Evolutionary conservation across 2,888 invertebrate genomes (phyloP).

Genomic region (Argyresthia albistria): DNA sequence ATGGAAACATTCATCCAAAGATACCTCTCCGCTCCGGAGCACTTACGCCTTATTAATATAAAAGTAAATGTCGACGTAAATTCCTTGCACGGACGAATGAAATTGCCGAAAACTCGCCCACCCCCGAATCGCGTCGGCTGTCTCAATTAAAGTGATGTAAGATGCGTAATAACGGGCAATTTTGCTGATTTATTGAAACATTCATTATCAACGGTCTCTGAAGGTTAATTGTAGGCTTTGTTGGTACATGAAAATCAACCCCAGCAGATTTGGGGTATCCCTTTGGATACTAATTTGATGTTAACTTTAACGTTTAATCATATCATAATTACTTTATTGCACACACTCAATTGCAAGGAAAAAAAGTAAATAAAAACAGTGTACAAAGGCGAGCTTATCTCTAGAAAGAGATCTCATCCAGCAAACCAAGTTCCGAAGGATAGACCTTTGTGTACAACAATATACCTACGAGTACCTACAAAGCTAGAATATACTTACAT

Average conservation of each 20-base stretch:
- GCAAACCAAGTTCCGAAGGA: too few species aligned
- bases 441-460: too few species aligned
- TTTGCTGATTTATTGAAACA: conserved; percentile 60
- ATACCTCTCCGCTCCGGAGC: too few species aligned
- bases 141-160: conserved; percentile 64
- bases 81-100: conserved; percentile 13
- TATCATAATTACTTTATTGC: too few species aligned
- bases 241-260: conserved; percentile 19
- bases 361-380: too few species aligned
- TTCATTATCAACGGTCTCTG: conserved; percentile 44
- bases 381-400: too few species aligned
- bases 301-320: too few species aligned
- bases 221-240: conserved; percentile 54
- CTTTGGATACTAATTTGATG: too few species aligned
- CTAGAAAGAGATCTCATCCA: too few species aligned
- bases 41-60: neutral
- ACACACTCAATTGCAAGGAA: too few species aligned
- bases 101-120: conserved; percentile 33
- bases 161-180: conserved; percentile 61
- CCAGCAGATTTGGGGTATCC: neutral
- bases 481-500: too few species aligned
- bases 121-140: conserved; percentile 28
- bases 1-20: neutral
- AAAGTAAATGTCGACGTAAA: conserved; percentile 3
- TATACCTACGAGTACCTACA: too few species aligned